Percentiles rank a stretch among this genome's conserved stretches.
Conservation (phyloP, 2,888 invertebrate species). For the Aphodius sticticus region DNA sequence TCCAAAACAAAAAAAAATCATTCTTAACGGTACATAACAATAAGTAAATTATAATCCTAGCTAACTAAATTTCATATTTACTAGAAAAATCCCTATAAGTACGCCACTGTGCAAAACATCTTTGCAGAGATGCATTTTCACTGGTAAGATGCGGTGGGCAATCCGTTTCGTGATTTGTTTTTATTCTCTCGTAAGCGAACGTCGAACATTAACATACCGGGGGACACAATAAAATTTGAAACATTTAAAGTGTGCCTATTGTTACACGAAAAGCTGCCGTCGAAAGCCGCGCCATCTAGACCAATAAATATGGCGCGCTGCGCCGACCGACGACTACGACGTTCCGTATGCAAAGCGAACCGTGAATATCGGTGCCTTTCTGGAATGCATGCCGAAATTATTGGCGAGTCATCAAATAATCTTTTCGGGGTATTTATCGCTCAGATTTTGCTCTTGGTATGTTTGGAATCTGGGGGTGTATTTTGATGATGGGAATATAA, state of each 20-base stretch:
- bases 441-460: too few species aligned
- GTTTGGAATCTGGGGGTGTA: too few species aligned
- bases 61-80: too few species aligned
- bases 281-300: conserved; percentile 27
- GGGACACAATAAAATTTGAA: conserved; percentile 37
- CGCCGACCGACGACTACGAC: conserved; percentile 17
- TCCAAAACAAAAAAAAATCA: too few species aligned
- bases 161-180: conserved; percentile 35
- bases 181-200: conserved; percentile 30
- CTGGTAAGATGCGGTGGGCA: conserved; percentile 19
- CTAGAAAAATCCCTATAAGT: not conserved
- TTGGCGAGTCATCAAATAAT: conserved; percentile 9
- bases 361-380: conserved; percentile 13
- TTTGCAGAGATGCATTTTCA: not conserved
- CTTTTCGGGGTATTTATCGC: not conserved
- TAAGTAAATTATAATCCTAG: too few species aligned
- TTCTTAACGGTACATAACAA: too few species aligned
- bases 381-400: conserved; percentile 15
- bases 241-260: conserved; percentile 39
- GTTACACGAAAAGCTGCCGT: conserved; percentile 34
- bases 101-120: not conserved
- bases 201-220: conserved; percentile 37
- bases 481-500: too few species aligned
- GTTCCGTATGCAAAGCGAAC: conserved; percentile 24
- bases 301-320: conserved; percentile 34